phyloP scores from a whole-genome alignment of 2,113 vertebrate genomes.

The Eulemur macaco region DNA sequence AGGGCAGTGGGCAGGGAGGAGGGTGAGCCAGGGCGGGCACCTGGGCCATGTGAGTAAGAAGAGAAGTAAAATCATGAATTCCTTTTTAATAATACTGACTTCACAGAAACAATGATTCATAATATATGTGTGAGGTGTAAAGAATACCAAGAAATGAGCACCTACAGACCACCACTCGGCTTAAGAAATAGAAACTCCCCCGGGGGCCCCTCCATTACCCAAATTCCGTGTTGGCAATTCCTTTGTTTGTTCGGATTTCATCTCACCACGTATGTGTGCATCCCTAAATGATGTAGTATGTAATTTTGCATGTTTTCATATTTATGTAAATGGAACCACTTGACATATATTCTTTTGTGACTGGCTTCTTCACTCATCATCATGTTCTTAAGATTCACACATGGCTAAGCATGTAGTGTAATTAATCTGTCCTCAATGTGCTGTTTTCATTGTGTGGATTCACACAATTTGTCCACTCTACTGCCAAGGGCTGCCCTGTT shows the following conservation, averaged over 20 bases:
- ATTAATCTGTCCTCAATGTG: background rate
- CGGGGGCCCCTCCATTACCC: background rate
- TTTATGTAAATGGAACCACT: background rate
- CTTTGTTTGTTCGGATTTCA: background rate
- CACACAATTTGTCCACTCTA: background rate
- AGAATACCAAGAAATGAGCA: background rate
- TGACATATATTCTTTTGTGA: too few species aligned
- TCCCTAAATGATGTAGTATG: background rate
- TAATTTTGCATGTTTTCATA: background rate
- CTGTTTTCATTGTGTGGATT: background rate
- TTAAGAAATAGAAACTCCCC: background rate
- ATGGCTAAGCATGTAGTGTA: background rate
- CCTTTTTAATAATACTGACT: background rate
- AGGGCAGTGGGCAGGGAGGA: background rate
- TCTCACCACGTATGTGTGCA: rapidly evolving
- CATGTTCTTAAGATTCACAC: background rate
- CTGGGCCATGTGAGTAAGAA: too few species aligned
- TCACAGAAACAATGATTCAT: background rate
- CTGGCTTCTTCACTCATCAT: background rate
- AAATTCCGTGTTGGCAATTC: background rate
- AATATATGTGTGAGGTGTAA: background rate
- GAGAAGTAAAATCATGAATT: too few species aligned
- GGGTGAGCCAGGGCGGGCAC: rapidly evolving
- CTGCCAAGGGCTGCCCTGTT: background rate
- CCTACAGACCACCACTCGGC: too few species aligned